Evolutionary conservation across 2,797 vertebrate species (phyloP), one percentile per base, ranked within the genome.

Genomic region (Serranus cabrilla): DNA sequence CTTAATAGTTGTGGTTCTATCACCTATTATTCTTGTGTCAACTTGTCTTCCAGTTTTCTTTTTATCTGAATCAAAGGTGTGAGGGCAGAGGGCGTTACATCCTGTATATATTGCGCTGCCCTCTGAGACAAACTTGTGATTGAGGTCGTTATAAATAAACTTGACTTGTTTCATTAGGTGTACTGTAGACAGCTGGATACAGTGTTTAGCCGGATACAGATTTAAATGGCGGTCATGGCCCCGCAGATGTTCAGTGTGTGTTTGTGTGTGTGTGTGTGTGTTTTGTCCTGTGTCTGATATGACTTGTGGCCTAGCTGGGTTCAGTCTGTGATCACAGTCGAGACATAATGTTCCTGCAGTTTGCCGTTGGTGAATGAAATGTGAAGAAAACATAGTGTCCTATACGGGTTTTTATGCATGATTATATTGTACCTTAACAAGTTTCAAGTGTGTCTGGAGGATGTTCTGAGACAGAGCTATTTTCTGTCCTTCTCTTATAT

Each of bases 181-280:
- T 7, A 8, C 62, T 3, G 42, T 13, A 10, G 77, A 81, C 83
- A 83, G 72, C 76, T 84, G 81, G 74, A 77, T 66, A 11, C 69
- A 31, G 34, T 50, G 39, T 75, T 50, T 45, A 51, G 62, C 69
- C 11, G 7, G 57, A 72, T 71, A 11, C 54, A 9, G 40, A 72
- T 80, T 67, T 81, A 76, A 77, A 77, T 82, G 64, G 61, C 3
- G 61, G 81, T 66, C 68, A 23, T 0, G 69, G 69, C 80, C 84
- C 43, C 56, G 18, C 83, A 83, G 81, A 86, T 86, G 76, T 82
- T 80, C 42, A 58, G 3, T 57, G 49, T 66, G 71, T 39, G 39
- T 66, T 20, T 78, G 56, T 57, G 20, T 16, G 47, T 47, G 51
- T 46, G 21, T n/a, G 17, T 62, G 46, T 69, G 34, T 68, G 60